Base-by-base conservation (phyloP, 2,888 invertebrate genomes). In the Theretra japonica region DNA sequence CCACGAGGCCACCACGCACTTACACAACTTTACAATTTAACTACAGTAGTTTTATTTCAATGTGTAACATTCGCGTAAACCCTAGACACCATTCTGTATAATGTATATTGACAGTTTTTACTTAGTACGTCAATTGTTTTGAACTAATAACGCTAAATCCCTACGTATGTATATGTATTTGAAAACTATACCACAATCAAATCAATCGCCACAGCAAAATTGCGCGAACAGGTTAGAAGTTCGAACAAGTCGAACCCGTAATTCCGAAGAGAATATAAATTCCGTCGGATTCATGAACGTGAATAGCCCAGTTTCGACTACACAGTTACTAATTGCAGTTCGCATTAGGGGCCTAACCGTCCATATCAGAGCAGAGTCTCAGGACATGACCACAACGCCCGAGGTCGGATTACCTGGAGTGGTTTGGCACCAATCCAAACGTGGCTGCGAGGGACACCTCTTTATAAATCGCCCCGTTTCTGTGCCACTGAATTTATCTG, bases 401-500 rank as follows among this genome's bases (percentile, higher is more conserved):
- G 28, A 58, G 58, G 50, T 56, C 56, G 58, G 33, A 58, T 58
- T 70, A 58, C 69, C 41, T 70, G 58, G 48, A 33, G 69, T 58
- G 85, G 84, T 83, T 87, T 91, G 90, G 90, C 89, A 74, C 72
- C 69, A 73, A 73, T 81, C 88, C 87, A 87, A 80, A 50, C 74
- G 74, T 75, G 76, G 74, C 72, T 74, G 76, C 75, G 76, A 77
- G 77, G 78, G 74, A 75, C 72, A 73, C 76, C 75, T 78, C 77
- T 77, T 77, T 78, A 68, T 73, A 60, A 77, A 77, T 75, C 72
- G 74, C 73, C 72, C 72, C 65, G 73, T 75, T 74, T 74, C 75
- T 74, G 74, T 78, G 75, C 78, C 78, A 78, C 75, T 73, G 76
- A 78, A 80, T 80, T 74, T 75, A 77, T 81, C 76, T 76, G 77